Conservation (phyloP, 1,140 invertebrate species). For the Scaptomyza montana region DNA sequence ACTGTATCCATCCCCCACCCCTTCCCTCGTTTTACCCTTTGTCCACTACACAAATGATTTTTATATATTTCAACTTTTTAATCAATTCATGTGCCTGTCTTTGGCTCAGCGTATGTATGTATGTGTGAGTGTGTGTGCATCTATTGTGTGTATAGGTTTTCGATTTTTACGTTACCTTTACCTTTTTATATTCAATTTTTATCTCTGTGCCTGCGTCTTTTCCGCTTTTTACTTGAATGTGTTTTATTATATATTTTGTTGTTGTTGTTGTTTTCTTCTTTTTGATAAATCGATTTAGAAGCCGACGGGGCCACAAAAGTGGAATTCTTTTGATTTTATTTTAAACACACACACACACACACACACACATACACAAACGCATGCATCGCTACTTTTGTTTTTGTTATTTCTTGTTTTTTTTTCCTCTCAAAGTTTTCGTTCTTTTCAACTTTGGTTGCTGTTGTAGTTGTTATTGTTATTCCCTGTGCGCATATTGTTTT, state of each 20-base stretch:
- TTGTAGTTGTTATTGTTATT: conserved; percentile 26
- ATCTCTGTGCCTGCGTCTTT: conserved; percentile 79
- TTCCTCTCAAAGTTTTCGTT: conserved; percentile 44
- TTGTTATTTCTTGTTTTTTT: conserved; percentile 28
- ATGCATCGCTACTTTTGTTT: conserved; percentile 41
- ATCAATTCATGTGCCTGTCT: conserved; percentile 71
- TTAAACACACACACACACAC: conserved; percentile 40
- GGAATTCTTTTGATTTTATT: conserved; percentile 80
- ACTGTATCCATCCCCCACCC: conserved; percentile 39
- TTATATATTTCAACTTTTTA: conserved; percentile 72
- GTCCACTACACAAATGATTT: conserved; percentile 33
- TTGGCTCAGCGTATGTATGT: conserved; percentile 7
- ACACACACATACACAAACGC: conserved; percentile 13
- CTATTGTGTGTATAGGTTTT: conserved; percentile 76
- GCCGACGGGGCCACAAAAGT: conserved; percentile 78
- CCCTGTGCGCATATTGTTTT: conserved; percentile 46
- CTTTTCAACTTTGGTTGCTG: conserved; percentile 46
- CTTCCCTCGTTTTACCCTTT: conserved; percentile 2
- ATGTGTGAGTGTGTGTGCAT: conserved; percentile 45
- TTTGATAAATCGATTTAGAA: conserved; percentile 82
- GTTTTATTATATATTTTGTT: conserved; percentile 45
- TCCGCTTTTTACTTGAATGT: conserved; percentile 60
- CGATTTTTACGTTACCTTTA: conserved; percentile 79
- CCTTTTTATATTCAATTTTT: conserved; percentile 75
- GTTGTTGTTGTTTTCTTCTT: conserved; percentile 40